A percentile compares a stretch with the other conserved stretches of the same genome.
phyloP scores from a whole-genome alignment of 2,888 invertebrate species.

The Sphaeridia pumilis region DNA sequence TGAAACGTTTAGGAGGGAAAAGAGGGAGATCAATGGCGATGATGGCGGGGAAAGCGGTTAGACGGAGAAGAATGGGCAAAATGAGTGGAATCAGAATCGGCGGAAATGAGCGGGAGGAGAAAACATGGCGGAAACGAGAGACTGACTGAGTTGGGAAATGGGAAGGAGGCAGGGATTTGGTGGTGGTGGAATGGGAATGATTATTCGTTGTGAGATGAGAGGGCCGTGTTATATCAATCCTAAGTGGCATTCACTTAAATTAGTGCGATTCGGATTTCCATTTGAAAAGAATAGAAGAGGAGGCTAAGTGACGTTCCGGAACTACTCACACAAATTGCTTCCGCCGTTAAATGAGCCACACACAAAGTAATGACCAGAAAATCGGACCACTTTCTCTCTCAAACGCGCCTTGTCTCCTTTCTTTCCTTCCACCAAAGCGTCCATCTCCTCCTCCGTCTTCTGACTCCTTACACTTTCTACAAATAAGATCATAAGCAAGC shows the following conservation, averaged over 20 bases:
- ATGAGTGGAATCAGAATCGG: not conserved
- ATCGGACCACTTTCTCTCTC: constrained; percentile 16
- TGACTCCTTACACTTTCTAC: not conserved
- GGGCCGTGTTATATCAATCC: constrained; percentile 20
- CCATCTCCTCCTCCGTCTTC: constrained; percentile 5
- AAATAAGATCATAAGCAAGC: no score
- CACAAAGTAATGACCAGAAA: constrained; percentile 26
- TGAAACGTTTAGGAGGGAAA: not conserved
- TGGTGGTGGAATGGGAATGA: constrained; percentile 14
- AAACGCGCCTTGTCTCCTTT: constrained; percentile 2
- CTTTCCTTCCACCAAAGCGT: constrained; percentile 6
- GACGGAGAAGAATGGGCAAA: not conserved
- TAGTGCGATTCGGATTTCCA: constrained; percentile 23
- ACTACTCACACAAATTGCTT: constrained; percentile 24
- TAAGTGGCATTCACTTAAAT: constrained; percentile 25
- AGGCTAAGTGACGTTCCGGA: constrained; percentile 19
- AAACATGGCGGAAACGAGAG: constrained; percentile 2
- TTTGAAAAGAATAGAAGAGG: constrained; percentile 19
- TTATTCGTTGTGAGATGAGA: constrained; percentile 22
- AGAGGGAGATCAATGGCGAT: constrained; percentile 15
- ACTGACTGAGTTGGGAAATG: constrained; percentile 1
- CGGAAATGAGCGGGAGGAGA: constrained; percentile 2
- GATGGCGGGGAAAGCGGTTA: constrained; percentile 15
- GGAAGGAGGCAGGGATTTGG: constrained; percentile 2
- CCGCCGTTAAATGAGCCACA: constrained; percentile 26